These are phyloP conservation scores for Melanargia galathea DNA, from an alignment of 2,888 invertebrate species.

Conservation along the genomic window DNA sequence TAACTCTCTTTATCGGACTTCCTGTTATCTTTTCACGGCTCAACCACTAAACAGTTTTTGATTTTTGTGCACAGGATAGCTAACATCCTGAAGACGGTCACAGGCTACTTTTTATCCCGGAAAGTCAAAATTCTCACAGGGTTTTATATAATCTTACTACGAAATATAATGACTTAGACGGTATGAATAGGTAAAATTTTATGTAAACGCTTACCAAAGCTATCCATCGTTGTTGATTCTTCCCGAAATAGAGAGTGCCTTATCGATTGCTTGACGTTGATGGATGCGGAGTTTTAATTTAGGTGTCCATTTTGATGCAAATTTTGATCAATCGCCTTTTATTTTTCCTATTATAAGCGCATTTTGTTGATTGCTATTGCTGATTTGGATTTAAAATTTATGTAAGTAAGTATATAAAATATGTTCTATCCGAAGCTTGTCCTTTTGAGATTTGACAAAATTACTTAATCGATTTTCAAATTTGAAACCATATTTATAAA, in stretches of 20 bases:
- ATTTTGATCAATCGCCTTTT: slow-evolving; percentile 23
- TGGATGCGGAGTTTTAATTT: slow-evolving; percentile 32
- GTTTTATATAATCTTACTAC: neutral
- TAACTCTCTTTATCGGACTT: too few species aligned
- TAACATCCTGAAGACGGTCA: too few species aligned
- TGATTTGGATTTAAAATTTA: neutral
- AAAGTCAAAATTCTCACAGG: too few species aligned
- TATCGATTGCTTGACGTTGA: slow-evolving; percentile 35
- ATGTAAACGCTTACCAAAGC: slow-evolving; percentile 32
- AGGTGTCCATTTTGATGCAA: slow-evolving; percentile 33
- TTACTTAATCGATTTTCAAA: slow-evolving; percentile 26
- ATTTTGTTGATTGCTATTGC: slow-evolving; percentile 8
- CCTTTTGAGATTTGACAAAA: slow-evolving; percentile 14
- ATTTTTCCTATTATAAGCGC: slow-evolving; percentile 22
- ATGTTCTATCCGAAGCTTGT: neutral
- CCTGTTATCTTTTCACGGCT: too few species aligned
- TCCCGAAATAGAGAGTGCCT: slow-evolving; percentile 20
- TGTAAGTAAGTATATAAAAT: too few species aligned
- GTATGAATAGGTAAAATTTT: neutral
- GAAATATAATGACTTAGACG: neutral
- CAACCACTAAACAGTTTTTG: too few species aligned
- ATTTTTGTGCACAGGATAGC: too few species aligned
- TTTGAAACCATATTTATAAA: slow-evolving; percentile 2
- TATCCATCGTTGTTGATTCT: slow-evolving; percentile 36
- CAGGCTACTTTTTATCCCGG: too few species aligned